Conservation (phyloP, 2,797 vertebrate genomes). For the Pelodytes ibericus region DNA sequence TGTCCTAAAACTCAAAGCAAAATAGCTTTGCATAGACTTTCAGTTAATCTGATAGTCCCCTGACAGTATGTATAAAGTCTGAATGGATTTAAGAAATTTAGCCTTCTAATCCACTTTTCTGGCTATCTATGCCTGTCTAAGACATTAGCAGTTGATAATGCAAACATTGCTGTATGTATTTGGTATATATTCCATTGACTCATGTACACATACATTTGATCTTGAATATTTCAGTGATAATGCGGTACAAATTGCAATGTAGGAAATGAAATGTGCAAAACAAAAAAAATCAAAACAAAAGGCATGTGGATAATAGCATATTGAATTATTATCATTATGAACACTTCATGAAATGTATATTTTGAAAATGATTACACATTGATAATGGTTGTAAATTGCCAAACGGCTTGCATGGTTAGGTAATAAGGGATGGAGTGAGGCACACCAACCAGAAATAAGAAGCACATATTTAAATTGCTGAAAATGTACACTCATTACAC, state of each 20-base stretch:
- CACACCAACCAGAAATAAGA: too few species aligned
- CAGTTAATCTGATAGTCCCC: conserved; percentile 13
- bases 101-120: conserved; percentile 14
- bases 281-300: too few species aligned
- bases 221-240: conserved; percentile 1
- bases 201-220: neutral
- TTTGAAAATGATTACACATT: too few species aligned
- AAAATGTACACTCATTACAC: too few species aligned
- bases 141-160: neutral
- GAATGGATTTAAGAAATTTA: conserved; percentile 12
- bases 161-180: neutral
- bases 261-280: neutral
- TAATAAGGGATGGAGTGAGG: too few species aligned
- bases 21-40: conserved; percentile 7
- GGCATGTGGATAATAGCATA: too few species aligned
- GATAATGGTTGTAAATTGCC: too few species aligned
- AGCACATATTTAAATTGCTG: too few species aligned
- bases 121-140: neutral
- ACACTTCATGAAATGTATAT: too few species aligned
- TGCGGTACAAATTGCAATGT: neutral
- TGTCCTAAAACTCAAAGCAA: neutral
- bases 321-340: too few species aligned
- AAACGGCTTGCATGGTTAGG: too few species aligned
- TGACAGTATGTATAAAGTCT: conserved; percentile 9
- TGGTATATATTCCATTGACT: neutral